Percentiles rank a stretch among this genome's conserved stretches.
These are phyloP conservation scores for Coenonympha arcania DNA, from an alignment of 2,888 invertebrate species.

Conservation along the genomic window DNA sequence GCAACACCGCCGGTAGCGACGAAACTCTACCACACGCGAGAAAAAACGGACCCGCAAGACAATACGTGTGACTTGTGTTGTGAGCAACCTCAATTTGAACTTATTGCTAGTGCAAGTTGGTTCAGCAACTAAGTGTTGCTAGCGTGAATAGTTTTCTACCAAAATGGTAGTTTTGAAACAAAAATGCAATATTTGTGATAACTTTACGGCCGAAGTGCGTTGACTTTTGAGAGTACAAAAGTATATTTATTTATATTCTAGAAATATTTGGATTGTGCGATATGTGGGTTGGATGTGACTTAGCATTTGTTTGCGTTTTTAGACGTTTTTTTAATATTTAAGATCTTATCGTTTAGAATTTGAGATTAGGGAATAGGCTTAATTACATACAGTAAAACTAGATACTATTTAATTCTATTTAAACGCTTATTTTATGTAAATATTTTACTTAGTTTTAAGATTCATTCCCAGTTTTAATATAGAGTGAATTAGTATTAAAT, in stretches of 20 bases:
- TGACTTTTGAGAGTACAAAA: constrained; percentile 59
- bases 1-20: constrained; percentile 54
- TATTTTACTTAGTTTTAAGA: constrained; percentile 22
- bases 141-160: constrained; percentile 27
- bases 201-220: constrained; percentile 42
- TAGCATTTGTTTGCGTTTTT: constrained; percentile 25
- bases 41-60: constrained; percentile 57
- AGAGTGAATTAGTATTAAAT: constrained; percentile 7
- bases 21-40: constrained; percentile 57
- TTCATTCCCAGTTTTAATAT: constrained; percentile 14
- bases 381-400: background rate
- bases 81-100: constrained; percentile 26
- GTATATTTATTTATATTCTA: constrained; percentile 31
- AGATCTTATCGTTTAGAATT: constrained; percentile 1
- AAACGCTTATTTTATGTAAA: constrained; percentile 21
- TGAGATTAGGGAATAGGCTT: background rate
- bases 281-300: constrained; percentile 15
- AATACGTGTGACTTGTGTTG: too few relatives aligned
- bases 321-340: constrained; percentile 7
- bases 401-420: constrained; percentile 9
- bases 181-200: constrained; percentile 45
- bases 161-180: constrained; percentile 34
- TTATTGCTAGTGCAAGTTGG: constrained; percentile 2
- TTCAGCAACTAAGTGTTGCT: constrained; percentile 26
- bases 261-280: constrained; percentile 14